Base-by-base conservation (phyloP, 2,888 invertebrate genomes). In the Ectemnius lituratus region DNA sequence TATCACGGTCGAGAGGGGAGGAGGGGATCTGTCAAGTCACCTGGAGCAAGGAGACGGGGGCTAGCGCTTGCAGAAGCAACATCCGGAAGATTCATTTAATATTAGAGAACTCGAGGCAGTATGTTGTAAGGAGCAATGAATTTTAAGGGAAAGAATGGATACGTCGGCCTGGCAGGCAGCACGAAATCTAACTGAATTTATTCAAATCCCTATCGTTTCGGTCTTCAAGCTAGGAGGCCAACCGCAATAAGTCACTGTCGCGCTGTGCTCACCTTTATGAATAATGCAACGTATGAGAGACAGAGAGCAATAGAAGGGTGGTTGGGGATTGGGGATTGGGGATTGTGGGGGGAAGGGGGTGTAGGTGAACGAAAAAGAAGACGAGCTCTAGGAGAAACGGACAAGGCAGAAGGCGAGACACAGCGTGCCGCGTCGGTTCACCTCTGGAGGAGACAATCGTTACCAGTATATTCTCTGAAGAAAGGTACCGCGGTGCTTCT, bases 141-240 rank as follows among this genome's bases (percentile, higher is more conserved):
- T 82, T 78, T 78, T 70, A 76, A 64, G 67, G 56, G 27, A 65
- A 47, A 56, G 45, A 62, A 16, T 46, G 78, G 72, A 69, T 76
- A 74, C 60, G 73, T 66, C 52, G 70, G 37, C 23, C 6, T 52
- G 66, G 58, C 56, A 46, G 60, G 66, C 57, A 59, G 59, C 47
- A 62, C 62, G 63, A 75, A 80, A 76, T 81, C 79, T 79, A 76
- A 80, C 76, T 67, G 84, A 83, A 84, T 83, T 79, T 86, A 86
- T 86, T 85, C 85, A 85, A 84, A 86, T 85, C 82, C 82, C 83
- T 78, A 81, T 86, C 80, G 84, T 79, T 84, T 76, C 68, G 76
- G 69, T 76, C 63, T 71, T 79, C 72, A 58, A 73, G 70, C 64
- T 68, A 62, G 37, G 63, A 70, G 75, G 75, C 60, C 67, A 73